Evolutionary conservation across 2,113 vertebrate species (phyloP).

Genomic region (Eolophus roseicapilla): DNA sequence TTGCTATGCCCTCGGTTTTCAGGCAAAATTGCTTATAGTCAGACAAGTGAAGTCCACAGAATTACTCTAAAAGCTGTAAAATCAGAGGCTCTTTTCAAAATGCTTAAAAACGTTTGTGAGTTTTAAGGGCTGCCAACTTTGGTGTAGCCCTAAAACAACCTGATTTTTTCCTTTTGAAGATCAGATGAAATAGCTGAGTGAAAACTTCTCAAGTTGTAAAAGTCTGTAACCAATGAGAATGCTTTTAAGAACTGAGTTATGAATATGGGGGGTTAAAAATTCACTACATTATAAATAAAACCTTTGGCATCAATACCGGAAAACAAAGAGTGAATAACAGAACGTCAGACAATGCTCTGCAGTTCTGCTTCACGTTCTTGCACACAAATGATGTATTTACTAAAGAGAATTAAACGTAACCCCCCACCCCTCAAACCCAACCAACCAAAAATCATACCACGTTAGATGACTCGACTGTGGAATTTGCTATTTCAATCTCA

Average conservation of each 20-base stretch:
- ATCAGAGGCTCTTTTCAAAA: not conserved
- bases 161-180: not conserved
- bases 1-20: not conserved
- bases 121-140: not conserved
- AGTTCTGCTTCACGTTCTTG: not conserved
- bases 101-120: not conserved
- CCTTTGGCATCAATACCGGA: not conserved
- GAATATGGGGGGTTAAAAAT: not conserved
- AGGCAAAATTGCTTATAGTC: not conserved
- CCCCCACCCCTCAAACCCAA: not conserved
- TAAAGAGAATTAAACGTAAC: not conserved
- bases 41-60: not conserved
- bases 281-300: not conserved
- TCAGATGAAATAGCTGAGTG: not conserved
- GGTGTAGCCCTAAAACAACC: not conserved
- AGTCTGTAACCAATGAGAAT: not conserved
- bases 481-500: conserved; percentile 14
- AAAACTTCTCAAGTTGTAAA: not conserved
- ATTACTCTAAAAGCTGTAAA: not conserved
- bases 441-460: not conserved
- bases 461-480: not conserved
- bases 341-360: not conserved
- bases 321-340: not conserved
- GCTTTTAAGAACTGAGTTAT: not conserved
- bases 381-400: not conserved